Evolutionary conservation across 35 echinoderm and acorn worm genomes (phyloP).

Genomic region (Ophioderma brevispina): DNA sequence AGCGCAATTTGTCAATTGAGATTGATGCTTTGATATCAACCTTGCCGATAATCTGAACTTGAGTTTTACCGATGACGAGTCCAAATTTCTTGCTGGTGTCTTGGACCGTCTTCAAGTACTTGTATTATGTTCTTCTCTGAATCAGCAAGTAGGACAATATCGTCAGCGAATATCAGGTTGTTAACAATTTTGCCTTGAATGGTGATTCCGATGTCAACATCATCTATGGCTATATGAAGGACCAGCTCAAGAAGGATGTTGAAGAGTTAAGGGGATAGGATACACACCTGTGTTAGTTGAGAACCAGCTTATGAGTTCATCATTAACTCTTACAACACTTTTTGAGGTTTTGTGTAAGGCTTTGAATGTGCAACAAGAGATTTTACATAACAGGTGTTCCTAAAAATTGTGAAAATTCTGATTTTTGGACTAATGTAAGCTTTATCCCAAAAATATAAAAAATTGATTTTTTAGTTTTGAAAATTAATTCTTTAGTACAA

Average conservation of each 20-base stretch:
- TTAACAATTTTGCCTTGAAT: not conserved
- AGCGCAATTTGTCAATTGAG: not conserved
- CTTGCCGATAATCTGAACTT: too few species aligned
- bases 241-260: slow-evolving; percentile 33
- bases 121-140: not conserved
- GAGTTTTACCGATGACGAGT: not conserved
- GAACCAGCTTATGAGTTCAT: slow-evolving; percentile 18
- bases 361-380: too few species aligned
- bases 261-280: slow-evolving; percentile 28
- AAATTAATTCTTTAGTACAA: too few species aligned
- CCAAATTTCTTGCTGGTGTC: not conserved
- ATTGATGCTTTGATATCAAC: not conserved
- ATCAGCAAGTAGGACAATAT: not conserved
- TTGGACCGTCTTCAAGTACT: not conserved
- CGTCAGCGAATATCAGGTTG: slow-evolving; percentile 20
- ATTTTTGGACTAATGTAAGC: too few species aligned
- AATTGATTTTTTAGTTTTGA: too few species aligned
- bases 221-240: not conserved
- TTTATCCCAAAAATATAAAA: too few species aligned
- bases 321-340: not conserved
- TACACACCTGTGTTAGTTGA: slow-evolving; percentile 13
- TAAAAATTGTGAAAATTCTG: too few species aligned
- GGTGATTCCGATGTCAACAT: slow-evolving; percentile 6
- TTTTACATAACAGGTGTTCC: too few species aligned
- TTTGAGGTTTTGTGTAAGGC: not conserved